phyloP scores from a whole-genome alignment of 2,113 vertebrate genomes.

The Eurystomus gularis region DNA sequence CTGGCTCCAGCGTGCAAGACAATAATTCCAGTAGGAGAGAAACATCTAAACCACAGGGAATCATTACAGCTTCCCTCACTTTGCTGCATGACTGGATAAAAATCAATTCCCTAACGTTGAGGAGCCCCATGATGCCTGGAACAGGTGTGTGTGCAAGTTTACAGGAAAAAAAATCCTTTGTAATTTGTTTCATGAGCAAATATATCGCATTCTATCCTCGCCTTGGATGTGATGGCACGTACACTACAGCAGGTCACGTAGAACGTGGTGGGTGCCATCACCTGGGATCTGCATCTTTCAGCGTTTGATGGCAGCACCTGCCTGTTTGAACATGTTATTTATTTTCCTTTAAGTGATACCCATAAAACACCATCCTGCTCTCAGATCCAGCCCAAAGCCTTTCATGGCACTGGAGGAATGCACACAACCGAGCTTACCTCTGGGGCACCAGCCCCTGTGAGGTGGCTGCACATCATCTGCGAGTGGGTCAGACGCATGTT shows the following conservation, averaged over 20 bases:
- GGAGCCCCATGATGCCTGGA: background rate
- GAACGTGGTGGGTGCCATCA: background rate
- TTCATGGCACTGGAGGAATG: background rate
- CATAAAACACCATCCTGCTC: background rate
- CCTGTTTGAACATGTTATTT: rapidly evolving
- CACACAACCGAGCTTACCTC: background rate
- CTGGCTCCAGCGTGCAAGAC: background rate
- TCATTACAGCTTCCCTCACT: background rate
- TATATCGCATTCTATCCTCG: rapidly evolving
- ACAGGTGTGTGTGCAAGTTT: background rate
- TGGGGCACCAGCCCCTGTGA: background rate
- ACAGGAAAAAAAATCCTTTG: background rate
- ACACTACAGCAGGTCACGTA: rapidly evolving
- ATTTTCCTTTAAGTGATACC: background rate
- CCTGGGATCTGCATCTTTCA: too few relatives aligned
- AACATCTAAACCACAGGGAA: background rate
- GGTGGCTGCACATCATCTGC: rapidly evolving
- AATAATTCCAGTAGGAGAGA: background rate
- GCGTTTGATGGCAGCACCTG: background rate
- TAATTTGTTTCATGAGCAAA: background rate
- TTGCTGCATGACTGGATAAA: background rate
- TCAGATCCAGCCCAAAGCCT: background rate
- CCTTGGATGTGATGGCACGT: too few relatives aligned
- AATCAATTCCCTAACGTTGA: background rate
- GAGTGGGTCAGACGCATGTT: rapidly evolving